phyloP scores from a whole-genome alignment of 2,113 vertebrate species.

The Sinosuthora webbiana region DNA sequence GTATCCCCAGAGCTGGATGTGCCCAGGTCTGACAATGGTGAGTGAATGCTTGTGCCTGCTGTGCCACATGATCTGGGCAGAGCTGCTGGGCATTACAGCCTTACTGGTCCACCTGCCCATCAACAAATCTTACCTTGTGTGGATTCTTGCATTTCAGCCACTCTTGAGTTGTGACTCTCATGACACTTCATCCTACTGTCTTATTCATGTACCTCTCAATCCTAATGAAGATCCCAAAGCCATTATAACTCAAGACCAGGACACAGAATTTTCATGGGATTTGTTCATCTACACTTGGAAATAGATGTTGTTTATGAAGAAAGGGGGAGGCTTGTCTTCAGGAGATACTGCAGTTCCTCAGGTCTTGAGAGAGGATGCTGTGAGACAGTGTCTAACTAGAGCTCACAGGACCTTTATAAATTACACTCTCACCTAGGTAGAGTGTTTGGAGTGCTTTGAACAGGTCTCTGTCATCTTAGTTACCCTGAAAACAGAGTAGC shows the following conservation, averaged over 20 bases:
- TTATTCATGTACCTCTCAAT: neutral
- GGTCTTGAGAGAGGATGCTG: neutral
- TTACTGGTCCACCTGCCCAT: neutral
- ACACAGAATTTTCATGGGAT: neutral
- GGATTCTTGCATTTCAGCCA: neutral
- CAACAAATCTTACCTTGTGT: neutral
- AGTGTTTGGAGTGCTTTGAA: neutral
- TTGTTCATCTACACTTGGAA: neutral
- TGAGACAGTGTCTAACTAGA: neutral
- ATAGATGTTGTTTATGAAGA: neutral
- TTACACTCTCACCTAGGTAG: neutral
- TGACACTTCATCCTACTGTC: neutral
- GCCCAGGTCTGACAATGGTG: neutral
- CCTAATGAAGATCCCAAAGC: neutral
- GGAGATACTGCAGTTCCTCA: neutral
- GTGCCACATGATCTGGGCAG: neutral
- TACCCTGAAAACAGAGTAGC: neutral
- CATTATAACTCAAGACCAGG: neutral
- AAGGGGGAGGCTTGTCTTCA: neutral
- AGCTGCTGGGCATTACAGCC: neutral
- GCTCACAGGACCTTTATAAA: neutral
- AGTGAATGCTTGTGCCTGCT: neutral
- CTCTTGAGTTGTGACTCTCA: neutral
- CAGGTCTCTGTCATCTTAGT: neutral
- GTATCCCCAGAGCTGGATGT: neutral